Conservation (phyloP, 2,797 vertebrate genomes). For the Borostomias antarcticus region DNA sequence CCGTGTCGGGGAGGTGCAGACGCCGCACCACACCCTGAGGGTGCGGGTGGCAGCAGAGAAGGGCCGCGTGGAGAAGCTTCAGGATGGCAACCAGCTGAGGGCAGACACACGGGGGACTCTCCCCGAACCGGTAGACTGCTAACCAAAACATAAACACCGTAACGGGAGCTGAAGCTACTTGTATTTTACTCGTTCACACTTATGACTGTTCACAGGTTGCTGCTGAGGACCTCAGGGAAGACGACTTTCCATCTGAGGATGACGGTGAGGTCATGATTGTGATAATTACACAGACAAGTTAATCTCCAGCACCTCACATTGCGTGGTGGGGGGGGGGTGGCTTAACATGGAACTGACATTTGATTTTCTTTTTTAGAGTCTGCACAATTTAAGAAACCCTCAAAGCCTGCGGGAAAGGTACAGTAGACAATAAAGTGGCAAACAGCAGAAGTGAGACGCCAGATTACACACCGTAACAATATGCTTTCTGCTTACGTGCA, state of each 20-base stretch:
- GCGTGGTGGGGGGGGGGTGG: no score
- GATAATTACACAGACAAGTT: neutral
- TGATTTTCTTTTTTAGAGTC: conserved; percentile 66
- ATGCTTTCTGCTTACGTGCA: conserved; percentile 36
- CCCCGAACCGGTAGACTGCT: neutral
- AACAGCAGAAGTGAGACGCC: neutral
- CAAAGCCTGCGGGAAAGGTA: conserved; percentile 65
- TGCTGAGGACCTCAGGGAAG: conserved; percentile 21
- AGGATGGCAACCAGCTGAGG: conserved; percentile 54
- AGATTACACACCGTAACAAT: neutral
- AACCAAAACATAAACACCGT: no score
- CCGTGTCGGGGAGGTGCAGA: conserved; percentile 75
- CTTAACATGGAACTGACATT: neutral
- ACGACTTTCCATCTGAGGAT: conserved; percentile 69
- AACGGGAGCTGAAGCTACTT: no score
- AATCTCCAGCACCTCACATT: neutral
- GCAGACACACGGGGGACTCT: conserved; percentile 33
- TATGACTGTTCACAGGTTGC: conserved; percentile 46
- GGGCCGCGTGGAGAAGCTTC: conserved; percentile 63
- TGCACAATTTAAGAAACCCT: conserved; percentile 77
- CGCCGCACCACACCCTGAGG: conserved; percentile 73
- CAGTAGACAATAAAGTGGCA: neutral
- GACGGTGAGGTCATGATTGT: conserved; percentile 62
- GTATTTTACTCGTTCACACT: no score
- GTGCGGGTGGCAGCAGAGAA: conserved; percentile 72